phyloP scores from a whole-genome alignment of 2,113 vertebrate genomes.

The Ovibos moschatus region DNA sequence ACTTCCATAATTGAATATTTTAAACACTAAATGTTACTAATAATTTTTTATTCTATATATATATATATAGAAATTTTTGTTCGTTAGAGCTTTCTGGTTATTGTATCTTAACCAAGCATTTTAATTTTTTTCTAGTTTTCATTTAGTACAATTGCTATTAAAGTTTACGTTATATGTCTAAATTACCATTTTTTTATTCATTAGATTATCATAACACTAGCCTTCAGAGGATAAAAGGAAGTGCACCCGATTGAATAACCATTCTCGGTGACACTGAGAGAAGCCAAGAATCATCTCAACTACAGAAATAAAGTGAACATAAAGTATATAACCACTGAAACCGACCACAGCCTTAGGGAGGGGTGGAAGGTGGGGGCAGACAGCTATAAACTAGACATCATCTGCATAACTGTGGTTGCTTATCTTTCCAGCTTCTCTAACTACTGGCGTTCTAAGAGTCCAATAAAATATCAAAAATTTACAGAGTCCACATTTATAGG shows the following conservation, averaged over 20 bases:
- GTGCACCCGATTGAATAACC: background rate
- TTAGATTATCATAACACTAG: background rate
- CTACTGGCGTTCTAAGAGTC: background rate
- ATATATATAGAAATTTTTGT: no score
- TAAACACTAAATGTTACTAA: background rate
- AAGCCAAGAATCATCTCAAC: slow-evolving; percentile 21
- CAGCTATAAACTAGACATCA: background rate
- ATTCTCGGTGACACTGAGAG: background rate
- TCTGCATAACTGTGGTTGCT: background rate
- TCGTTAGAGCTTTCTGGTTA: background rate
- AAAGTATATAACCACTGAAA: background rate
- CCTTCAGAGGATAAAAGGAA: slow-evolving; percentile 4
- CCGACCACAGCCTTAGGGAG: background rate
- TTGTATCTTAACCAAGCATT: background rate
- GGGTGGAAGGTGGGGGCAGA: background rate
- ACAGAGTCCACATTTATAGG: background rate
- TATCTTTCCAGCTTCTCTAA: background rate
- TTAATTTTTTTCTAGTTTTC: background rate
- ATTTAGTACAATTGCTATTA: background rate
- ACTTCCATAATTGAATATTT: background rate
- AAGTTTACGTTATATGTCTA: background rate
- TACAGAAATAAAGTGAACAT: background rate
- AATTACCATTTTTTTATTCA: background rate
- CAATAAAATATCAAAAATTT: background rate
- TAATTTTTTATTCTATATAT: background rate